Conservation (phyloP, 2,888 invertebrate species). For the Drosophila mimetica region DNA sequence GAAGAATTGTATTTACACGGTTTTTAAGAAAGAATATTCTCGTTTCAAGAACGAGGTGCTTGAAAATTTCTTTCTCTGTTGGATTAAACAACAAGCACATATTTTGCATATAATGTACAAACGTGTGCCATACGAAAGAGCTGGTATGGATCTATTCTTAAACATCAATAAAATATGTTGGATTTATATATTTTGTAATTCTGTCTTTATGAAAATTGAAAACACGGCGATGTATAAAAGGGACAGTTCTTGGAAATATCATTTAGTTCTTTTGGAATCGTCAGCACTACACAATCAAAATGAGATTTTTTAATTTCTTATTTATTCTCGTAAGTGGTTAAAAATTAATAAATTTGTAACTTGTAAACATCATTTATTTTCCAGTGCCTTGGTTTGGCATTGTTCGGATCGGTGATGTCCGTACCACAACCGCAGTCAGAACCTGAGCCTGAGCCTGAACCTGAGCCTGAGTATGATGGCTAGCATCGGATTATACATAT, state of each 20-base stretch:
- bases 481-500: too few relatives aligned
- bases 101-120: too few relatives aligned
- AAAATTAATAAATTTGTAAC: background rate
- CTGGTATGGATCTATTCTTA: too few relatives aligned
- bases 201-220: background rate
- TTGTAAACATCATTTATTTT: background rate
- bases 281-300: background rate
- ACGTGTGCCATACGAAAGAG: too few relatives aligned
- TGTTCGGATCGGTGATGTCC: slow-evolving; percentile 90
- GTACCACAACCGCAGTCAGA: slow-evolving; percentile 80
- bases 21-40: too few relatives aligned
- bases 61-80: too few relatives aligned
- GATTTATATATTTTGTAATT: background rate
- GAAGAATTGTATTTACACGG: too few relatives aligned
- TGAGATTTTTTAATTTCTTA: background rate
- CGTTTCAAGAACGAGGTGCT: too few relatives aligned
- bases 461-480: too few relatives aligned
- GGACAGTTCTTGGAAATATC: background rate
- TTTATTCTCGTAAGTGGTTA: background rate
- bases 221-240: background rate
- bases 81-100: too few relatives aligned
- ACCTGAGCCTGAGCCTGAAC: too few relatives aligned
- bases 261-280: background rate
- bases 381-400: background rate
- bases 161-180: too few relatives aligned